phyloP scores from a whole-genome alignment of 1,140 invertebrate genomes.

The Berghia stephanieae region DNA sequence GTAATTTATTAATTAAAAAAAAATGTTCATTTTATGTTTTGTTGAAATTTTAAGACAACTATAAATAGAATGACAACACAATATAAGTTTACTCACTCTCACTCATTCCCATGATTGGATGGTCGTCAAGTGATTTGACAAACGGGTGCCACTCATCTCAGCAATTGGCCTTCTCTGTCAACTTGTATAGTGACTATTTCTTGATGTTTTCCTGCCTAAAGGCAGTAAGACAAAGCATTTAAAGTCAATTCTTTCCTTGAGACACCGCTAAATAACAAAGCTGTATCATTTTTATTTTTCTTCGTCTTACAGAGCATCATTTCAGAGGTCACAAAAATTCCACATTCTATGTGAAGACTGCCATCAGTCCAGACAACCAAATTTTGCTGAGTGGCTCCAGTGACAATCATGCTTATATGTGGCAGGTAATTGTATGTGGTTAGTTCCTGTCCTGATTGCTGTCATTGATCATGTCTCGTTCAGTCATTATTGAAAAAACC shows the following conservation, averaged over 20 bases:
- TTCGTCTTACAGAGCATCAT: conserved; percentile 52
- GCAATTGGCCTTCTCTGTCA: neutral
- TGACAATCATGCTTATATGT: conserved; percentile 85
- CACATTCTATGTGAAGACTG: conserved; percentile 84
- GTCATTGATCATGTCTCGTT: too few relatives aligned
- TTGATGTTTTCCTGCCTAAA: neutral
- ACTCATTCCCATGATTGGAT: too few relatives aligned
- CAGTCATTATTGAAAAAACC: too few relatives aligned
- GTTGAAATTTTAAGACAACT: too few relatives aligned
- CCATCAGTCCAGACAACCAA: conserved; percentile 79
- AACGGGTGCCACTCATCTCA: too few relatives aligned
- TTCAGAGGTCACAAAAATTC: conserved; percentile 77
- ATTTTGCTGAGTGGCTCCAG: conserved; percentile 86
- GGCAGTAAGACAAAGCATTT: neutral
- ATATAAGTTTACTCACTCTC: too few relatives aligned
- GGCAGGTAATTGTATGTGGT: conserved; percentile 72
- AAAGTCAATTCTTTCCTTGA: neutral
- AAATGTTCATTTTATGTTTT: neutral
- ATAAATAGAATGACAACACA: too few relatives aligned
- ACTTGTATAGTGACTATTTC: too few relatives aligned
- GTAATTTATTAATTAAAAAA: neutral
- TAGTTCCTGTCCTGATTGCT: too few relatives aligned
- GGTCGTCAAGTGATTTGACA: too few relatives aligned
- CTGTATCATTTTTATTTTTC: neutral
- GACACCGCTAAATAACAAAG: neutral